A percentile compares a stretch with the other conserved stretches of the same genome.
Conservation (phyloP, 1,140 invertebrate species). For the Leguminivora glycinivorella region DNA sequence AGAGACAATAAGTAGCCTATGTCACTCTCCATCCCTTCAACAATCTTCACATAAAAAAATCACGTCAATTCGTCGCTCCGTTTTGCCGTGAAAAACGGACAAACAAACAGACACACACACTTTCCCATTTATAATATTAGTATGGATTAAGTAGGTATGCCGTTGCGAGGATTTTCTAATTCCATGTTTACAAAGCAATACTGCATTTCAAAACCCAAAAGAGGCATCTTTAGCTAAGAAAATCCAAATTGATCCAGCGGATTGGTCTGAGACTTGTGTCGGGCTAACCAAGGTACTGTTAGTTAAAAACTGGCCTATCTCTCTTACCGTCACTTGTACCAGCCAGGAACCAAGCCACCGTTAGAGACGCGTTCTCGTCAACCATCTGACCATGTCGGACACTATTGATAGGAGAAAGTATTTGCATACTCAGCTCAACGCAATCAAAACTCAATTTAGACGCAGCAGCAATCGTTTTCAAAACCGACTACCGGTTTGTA, state of each 20-base stretch:
- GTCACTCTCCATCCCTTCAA: too few species aligned
- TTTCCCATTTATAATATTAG: too few species aligned
- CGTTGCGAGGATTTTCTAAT: too few species aligned
- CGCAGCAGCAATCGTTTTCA: slow-evolving; percentile 12
- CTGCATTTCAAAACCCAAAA: too few species aligned
- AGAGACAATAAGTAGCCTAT: too few species aligned
- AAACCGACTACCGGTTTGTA: slow-evolving; percentile 17
- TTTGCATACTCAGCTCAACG: slow-evolving; percentile 14
- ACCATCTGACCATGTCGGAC: slow-evolving; percentile 19
- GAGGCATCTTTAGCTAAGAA: background rate
- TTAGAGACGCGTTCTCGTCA: slow-evolving; percentile 7
- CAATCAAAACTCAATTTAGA: slow-evolving; percentile 17
- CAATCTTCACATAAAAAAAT: too few species aligned
- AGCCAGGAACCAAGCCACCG: background rate
- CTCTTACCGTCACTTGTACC: background rate
- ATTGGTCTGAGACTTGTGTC: background rate
- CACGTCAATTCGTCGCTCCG: too few species aligned
- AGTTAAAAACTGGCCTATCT: background rate
- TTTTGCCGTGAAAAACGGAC: too few species aligned
- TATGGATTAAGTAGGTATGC: too few species aligned
- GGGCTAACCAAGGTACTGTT: background rate
- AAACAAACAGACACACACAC: too few species aligned
- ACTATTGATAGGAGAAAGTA: slow-evolving; percentile 23
- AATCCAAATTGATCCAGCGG: background rate
- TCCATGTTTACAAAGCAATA: too few species aligned